These are phyloP conservation scores for Slavum lentiscoides DNA, from an alignment of 2,888 invertebrate genomes.

Conservation along the genomic window DNA sequence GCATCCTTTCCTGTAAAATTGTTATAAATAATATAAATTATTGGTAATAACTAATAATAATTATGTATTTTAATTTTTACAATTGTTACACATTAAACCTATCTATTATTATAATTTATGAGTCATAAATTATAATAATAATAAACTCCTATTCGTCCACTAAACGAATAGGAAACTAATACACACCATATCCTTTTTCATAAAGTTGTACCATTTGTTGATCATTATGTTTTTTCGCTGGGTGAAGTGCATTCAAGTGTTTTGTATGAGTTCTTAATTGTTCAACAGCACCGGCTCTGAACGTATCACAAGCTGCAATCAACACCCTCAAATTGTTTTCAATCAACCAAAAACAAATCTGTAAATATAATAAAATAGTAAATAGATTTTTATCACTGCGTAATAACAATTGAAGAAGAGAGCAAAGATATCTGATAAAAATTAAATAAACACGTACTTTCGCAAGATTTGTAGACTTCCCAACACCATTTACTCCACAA, in stretches of 20 bases:
- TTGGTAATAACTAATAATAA: too few species aligned
- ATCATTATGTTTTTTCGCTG: conserved; percentile 72
- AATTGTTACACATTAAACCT: background rate
- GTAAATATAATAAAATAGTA: conserved; percentile 40
- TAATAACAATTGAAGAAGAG: background rate
- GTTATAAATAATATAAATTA: conserved; percentile 1
- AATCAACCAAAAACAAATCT: conserved; percentile 97
- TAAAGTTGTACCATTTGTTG: conserved; percentile 88
- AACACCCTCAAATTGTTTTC: conserved; percentile 95
- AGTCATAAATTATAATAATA: background rate
- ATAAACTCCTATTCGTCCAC: too few species aligned
- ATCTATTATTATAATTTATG: too few species aligned
- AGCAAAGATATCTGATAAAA: background rate
- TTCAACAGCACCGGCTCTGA: conserved; percentile 98
- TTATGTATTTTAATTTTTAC: too few species aligned
- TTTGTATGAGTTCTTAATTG: conserved; percentile 93
- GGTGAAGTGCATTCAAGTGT: conserved; percentile 92
- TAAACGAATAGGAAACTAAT: background rate
- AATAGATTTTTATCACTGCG: background rate
- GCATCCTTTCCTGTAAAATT: conserved; percentile 82
- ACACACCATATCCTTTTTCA: conserved; percentile 88
- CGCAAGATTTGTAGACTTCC: conserved; percentile 97
- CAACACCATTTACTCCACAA: conserved; percentile 99
- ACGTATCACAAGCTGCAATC: conserved; percentile 99
- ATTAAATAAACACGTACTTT: conserved; percentile 65